Evolutionary conservation across 2,113 vertebrate species (phyloP).

Genomic region (Puma concolor): DNA sequence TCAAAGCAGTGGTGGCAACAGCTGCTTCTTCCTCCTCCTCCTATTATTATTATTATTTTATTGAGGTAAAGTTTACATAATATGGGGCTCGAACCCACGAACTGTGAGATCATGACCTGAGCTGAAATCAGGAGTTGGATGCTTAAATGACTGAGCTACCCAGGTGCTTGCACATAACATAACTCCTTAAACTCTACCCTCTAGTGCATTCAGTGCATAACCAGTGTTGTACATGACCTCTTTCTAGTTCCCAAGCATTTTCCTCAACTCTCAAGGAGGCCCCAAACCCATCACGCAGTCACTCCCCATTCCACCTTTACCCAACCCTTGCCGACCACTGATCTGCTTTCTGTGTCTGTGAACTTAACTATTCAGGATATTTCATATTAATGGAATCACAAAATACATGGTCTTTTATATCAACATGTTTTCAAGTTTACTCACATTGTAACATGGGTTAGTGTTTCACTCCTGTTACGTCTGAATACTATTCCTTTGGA

Average conservation of each 20-base stretch:
- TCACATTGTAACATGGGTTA: accelerated
- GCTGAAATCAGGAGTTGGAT: neutral
- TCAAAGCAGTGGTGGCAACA: neutral
- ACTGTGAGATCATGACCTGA: no score
- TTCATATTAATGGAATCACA: neutral
- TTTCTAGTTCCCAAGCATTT: neutral
- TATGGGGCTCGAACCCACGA: no score
- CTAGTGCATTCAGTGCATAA: neutral
- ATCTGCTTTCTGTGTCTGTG: neutral
- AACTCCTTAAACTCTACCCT: neutral
- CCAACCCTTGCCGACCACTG: neutral
- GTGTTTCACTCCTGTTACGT: neutral
- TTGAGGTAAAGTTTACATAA: neutral
- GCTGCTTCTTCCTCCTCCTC: neutral
- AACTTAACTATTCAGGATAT: neutral
- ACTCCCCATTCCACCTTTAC: accelerated
- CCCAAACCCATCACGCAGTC: neutral
- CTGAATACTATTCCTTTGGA: neutral
- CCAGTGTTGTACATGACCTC: neutral
- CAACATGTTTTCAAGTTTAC: neutral
- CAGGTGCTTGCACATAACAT: no score
- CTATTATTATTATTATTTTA: neutral
- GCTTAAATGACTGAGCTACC: no score
- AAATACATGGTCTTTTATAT: neutral
- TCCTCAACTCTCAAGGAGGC: neutral